A percentile compares a stretch with the other conserved stretches of the same genome.
These are phyloP conservation scores for Lathamus discolor DNA, from an alignment of 2,113 vertebrate species.

Conservation along the genomic window DNA sequence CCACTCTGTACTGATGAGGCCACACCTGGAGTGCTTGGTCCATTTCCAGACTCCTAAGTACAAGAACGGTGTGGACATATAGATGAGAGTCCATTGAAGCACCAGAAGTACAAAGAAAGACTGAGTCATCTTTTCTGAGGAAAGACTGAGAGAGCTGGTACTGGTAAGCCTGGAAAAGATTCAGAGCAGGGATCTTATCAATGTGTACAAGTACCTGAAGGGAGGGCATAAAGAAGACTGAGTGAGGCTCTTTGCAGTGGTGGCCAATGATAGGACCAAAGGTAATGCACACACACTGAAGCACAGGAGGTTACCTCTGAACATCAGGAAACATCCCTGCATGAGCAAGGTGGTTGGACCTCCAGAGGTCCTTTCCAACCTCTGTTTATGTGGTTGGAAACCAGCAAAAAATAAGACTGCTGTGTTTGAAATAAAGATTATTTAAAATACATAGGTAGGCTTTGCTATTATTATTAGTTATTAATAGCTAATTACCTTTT, in stretches of 20 bases:
- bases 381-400: background rate
- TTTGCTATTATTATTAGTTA: background rate
- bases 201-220: background rate
- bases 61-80: background rate
- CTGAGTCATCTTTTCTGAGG: background rate
- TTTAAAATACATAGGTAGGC: background rate
- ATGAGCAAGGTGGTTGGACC: background rate
- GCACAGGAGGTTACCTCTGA: background rate
- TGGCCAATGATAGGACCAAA: background rate
- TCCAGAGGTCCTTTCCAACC: background rate
- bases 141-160: background rate
- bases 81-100: background rate
- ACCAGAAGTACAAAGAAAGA: background rate
- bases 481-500: background rate
- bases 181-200: rapidly evolving
- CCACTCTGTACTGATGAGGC: background rate
- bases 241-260: background rate
- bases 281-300: background rate
- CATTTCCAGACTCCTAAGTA: background rate
- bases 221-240: background rate
- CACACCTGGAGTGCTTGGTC: background rate
- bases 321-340: background rate
- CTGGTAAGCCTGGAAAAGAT: background rate
- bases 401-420: background rate
- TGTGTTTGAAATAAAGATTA: background rate